These are phyloP conservation scores for Isoperla grammatica DNA, from an alignment of 2,888 invertebrate genomes.

Conservation along the genomic window DNA sequence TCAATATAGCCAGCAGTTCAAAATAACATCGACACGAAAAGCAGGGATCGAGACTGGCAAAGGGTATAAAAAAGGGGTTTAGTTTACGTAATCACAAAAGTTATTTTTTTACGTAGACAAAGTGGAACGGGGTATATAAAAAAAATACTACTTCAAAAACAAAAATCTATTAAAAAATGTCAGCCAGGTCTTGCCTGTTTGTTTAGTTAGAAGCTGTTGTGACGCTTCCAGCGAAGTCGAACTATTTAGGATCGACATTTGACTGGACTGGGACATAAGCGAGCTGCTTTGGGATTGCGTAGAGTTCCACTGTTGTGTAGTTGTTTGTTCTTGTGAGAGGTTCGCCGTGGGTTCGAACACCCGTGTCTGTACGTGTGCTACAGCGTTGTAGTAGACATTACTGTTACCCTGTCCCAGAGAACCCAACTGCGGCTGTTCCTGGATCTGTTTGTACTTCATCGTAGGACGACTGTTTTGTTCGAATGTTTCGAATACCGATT, in stretches of 20 bases:
- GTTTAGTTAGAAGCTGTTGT: slow-evolving; percentile 27
- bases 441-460: slow-evolving; percentile 49
- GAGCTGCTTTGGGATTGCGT: no score
- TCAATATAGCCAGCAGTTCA: no score
- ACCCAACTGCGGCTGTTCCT: slow-evolving; percentile 17
- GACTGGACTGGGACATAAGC: not conserved
- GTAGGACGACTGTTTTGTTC: slow-evolving; percentile 56
- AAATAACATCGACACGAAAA: no score
- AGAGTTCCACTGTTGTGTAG: no score
- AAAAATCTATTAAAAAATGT: no score
- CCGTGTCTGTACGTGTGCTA: slow-evolving; percentile 19
- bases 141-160: no score
- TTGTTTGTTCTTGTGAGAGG: not conserved
- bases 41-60: no score
- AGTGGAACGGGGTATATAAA: no score
- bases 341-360: slow-evolving; percentile 20
- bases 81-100: no score
- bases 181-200: slow-evolving; percentile 28
- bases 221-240: not conserved
- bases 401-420: not conserved
- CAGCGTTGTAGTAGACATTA: slow-evolving; percentile 3
- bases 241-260: not conserved
- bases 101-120: no score
- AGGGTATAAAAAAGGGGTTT: no score
- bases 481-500: slow-evolving; percentile 53